Conservation (phyloP, 2,888 invertebrate genomes). For the Orthosia gracilis region DNA sequence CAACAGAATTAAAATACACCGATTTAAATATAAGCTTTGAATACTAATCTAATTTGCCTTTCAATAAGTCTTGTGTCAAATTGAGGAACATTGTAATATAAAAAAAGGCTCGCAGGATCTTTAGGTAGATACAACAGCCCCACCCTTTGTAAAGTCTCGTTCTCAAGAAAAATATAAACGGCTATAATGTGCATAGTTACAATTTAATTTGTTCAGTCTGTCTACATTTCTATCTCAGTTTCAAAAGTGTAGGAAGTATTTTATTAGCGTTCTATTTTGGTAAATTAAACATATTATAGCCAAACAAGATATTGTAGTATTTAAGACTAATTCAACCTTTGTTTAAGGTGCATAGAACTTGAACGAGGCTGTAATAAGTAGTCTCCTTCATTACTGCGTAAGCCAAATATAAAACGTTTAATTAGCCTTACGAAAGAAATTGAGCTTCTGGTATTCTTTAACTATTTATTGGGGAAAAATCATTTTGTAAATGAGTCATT, state of each 20-base stretch:
- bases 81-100: not conserved
- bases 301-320: slow-evolving; percentile 24
- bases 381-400: slow-evolving; percentile 27
- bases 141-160: not conserved
- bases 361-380: slow-evolving; percentile 20
- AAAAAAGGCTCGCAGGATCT: not conserved
- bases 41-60: slow-evolving; percentile 1
- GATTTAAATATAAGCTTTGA: slow-evolving; percentile 7
- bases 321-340: slow-evolving; percentile 25
- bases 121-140: not conserved
- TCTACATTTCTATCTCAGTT: not conserved
- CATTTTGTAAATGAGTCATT: slow-evolving; percentile 49
- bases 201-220: not conserved
- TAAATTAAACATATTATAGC: not conserved
- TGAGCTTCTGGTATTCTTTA: slow-evolving; percentile 46
- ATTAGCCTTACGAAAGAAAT: slow-evolving; percentile 50
- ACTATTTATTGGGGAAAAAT: slow-evolving; percentile 45
- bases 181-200: not conserved
- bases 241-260: not conserved
- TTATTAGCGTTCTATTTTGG: not conserved
- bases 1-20: not conserved
- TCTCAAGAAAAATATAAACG: slow-evolving; percentile 6
- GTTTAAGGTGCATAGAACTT: slow-evolving; percentile 27
- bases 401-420: slow-evolving; percentile 58
- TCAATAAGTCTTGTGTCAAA: not conserved